phyloP scores from a whole-genome alignment of 2,797 vertebrate species.

The Danio choprae region DNA sequence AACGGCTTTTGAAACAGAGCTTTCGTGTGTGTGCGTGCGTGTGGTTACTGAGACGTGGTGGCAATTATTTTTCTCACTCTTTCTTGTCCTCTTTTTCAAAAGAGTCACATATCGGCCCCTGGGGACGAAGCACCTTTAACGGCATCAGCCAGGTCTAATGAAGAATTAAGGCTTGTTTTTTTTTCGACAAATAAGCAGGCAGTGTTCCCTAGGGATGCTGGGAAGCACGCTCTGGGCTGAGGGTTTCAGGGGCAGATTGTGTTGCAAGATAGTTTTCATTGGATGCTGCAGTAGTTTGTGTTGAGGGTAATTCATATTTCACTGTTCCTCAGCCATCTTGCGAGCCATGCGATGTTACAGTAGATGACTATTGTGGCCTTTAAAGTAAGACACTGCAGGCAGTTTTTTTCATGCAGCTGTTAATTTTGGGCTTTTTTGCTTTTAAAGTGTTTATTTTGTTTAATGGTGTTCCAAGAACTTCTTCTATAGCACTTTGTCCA shows the following conservation, averaged over 20 bases:
- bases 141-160: slow-evolving; percentile 48
- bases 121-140: slow-evolving; percentile 59
- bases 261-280: slow-evolving; percentile 32
- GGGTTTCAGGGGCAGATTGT: slow-evolving; percentile 15
- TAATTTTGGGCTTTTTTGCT: too few species aligned
- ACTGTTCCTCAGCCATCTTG: slow-evolving; percentile 20
- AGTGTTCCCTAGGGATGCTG: slow-evolving; percentile 5
- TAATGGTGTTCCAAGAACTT: too few species aligned
- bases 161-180: slow-evolving; percentile 50
- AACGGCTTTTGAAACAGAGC: slow-evolving; percentile 69
- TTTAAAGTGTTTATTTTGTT: too few species aligned
- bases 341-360: neutral
- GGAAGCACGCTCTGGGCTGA: slow-evolving; percentile 27
- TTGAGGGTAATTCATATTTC: slow-evolving; percentile 21
- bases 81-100: slow-evolving; percentile 29
- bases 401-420: too few species aligned
- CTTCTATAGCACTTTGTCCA: too few species aligned
- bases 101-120: slow-evolving; percentile 51
- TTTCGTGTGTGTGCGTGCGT: slow-evolving; percentile 60
- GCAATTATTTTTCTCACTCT: slow-evolving; percentile 33
- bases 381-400: neutral
- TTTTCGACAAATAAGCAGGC: slow-evolving; percentile 40
- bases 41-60: slow-evolving; percentile 42
- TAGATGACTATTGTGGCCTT: slow-evolving; percentile 1
- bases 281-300: slow-evolving; percentile 20